Percentiles rank a stretch among this genome's conserved stretches.
phyloP scores from a whole-genome alignment of 2,888 invertebrate species.

The Halocaridina rubra region DNA sequence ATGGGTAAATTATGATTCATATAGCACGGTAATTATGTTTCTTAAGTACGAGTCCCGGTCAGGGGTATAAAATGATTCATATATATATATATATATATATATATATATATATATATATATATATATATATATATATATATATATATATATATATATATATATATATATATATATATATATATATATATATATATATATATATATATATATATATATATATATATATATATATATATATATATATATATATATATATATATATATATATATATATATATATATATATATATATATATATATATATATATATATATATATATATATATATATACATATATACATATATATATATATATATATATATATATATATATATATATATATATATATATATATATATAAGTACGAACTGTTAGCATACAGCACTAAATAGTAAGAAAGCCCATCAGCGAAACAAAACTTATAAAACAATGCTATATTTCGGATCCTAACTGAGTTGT shows the following conservation, averaged over 20 bases:
- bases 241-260: slow-evolving; percentile 19
- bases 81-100: neutral
- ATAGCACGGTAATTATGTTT: no score
- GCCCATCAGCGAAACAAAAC: neutral
- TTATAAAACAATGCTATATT: no score
- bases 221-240: slow-evolving; percentile 27
- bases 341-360: slow-evolving; percentile 13
- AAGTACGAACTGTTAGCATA: no score
- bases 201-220: neutral
- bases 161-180: neutral
- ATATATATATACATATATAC: slow-evolving; percentile 16
- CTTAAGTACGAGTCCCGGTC: no score
- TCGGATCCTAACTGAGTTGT: no score
- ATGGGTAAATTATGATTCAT: no score
- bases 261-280: neutral
- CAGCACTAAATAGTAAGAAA: no score
- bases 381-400: neutral
- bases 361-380: slow-evolving; percentile 24
- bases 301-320: slow-evolving; percentile 13
- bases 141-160: neutral
- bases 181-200: neutral
- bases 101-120: neutral
- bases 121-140: neutral
- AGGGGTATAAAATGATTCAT: no score
- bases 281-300: slow-evolving; percentile 1